Evolutionary conservation across 2,888 invertebrate genomes (phyloP), one percentile per base, ranked within the genome.

Genomic region (Phymatocera aterrima): DNA sequence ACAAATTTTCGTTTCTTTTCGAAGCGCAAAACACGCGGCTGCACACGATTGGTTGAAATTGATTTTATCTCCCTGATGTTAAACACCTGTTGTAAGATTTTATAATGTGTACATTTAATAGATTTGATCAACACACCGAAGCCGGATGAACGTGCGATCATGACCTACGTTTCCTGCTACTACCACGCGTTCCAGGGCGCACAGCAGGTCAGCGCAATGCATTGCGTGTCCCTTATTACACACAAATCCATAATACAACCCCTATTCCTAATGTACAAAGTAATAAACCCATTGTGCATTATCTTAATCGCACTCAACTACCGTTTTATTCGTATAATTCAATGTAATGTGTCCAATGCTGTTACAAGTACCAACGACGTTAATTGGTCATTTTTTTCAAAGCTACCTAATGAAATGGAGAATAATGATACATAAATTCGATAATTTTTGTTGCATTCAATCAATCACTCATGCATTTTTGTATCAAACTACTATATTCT

Each of bases 111-210:
- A n/a, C n/a, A 86, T 87, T 86, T 79, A 88, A 83, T 92, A 99
- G 99, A 99, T 96, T 95, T 99, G 95, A 98, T 99, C 94, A 99
- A 99, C 96, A 98, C 98, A 90, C 98, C 97, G 91, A 99, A 98
- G 94, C 99, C 99, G 92, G 99, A 99, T 93, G 99, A 99, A 94
- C 96, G 99, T 93, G 99, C 99, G 92, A 98, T 99, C 92, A 99
- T 99, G 99, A 99, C 99, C 90, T 99, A 99, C 93, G 99, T 99
- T 93, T 99, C 99, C 92, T 99, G 99, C 94, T 99, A 99, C 95
- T 99, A 99, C 94, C 99, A 99, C 94, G 99, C 99, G 92, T 99
- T 99, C 96, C 98, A 99, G 94, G 99, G 99, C 93, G 98, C 98
- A 91, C 97, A 97, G 94, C 98, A 98, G 98, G 98, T 98, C 91